Percentiles rank a stretch among this genome's conserved stretches.
Conservation (phyloP, 2,113 vertebrate genomes). For the Tor tambroides region DNA sequence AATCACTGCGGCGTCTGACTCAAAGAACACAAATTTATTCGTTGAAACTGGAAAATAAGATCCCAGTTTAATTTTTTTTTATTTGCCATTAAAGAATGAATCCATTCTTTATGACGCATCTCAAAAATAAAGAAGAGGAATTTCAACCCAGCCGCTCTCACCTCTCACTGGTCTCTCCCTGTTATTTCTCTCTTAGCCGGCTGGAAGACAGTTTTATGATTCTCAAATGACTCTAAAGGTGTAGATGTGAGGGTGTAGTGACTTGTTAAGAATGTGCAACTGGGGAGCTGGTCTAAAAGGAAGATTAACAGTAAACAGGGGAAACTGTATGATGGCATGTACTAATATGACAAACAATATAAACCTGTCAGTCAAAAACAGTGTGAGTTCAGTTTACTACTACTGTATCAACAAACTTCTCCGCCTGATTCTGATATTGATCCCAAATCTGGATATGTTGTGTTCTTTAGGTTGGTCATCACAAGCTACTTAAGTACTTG, state of each 20-base stretch:
- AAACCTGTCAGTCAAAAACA: not conserved
- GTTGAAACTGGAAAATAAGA: conserved; percentile 38
- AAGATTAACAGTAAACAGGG: not conserved
- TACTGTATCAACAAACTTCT: too few relatives aligned
- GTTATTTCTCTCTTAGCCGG: not conserved
- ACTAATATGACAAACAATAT: not conserved
- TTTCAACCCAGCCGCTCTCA: conserved; percentile 6
- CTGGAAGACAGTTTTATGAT: not conserved
- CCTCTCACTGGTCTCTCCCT: not conserved
- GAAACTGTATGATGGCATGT: not conserved
- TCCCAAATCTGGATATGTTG: not conserved
- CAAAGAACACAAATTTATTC: conserved; percentile 27
- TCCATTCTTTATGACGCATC: conserved; percentile 7
- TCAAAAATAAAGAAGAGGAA: not conserved
- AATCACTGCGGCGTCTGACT: conserved; percentile 5
- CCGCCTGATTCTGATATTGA: too few relatives aligned
- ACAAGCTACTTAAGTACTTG: not conserved
- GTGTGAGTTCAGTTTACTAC: not conserved
- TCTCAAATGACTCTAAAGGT: not conserved
- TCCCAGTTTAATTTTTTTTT: conserved; percentile 12
- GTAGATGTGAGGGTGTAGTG: not conserved
- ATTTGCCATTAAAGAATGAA: conserved; percentile 24
- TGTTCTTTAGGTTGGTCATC: not conserved
- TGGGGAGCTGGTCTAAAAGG: not conserved
- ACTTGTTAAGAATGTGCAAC: not conserved